Percentiles rank a stretch among this genome's conserved stretches.
Evolutionary conservation across 2,797 vertebrate species (phyloP).

Genomic region (Otolemur crassicaudatus): DNA sequence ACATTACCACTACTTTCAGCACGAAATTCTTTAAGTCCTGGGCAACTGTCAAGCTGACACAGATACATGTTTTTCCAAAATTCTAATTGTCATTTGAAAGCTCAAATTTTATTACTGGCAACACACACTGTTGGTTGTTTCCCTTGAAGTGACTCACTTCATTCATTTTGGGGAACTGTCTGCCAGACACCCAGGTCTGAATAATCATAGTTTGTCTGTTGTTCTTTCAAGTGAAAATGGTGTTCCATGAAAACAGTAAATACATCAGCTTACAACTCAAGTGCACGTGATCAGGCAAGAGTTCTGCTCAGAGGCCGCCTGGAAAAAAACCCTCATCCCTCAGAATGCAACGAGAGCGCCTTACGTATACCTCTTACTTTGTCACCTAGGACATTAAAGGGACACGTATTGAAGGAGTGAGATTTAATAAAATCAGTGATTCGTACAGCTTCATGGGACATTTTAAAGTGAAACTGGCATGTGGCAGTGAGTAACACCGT

Average conservation of each 20-base stretch:
- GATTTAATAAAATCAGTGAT: background rate
- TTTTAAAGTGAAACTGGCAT: constrained; percentile 9
- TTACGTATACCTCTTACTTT: background rate
- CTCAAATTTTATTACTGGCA: constrained; percentile 45
- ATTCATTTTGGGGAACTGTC: constrained; percentile 6
- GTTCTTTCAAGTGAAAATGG: constrained; percentile 51
- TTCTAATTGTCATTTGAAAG: constrained; percentile 57
- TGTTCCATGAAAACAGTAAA: constrained; percentile 24
- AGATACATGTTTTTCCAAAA: constrained; percentile 47
- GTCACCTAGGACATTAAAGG: background rate
- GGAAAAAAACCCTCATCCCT: background rate
- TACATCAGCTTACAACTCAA: background rate
- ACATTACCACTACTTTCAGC: constrained; percentile 17
- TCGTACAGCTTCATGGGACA: background rate
- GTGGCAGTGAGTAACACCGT: background rate
- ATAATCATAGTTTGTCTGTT: constrained; percentile 43
- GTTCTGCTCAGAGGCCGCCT: background rate
- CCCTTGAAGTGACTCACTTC: constrained; percentile 16
- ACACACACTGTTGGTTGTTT: constrained; percentile 12
- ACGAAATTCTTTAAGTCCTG: background rate
- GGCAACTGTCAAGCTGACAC: background rate
- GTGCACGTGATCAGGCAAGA: background rate
- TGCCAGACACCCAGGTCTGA: constrained; percentile 33
- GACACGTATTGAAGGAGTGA: background rate
- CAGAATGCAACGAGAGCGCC: background rate